phyloP scores from a whole-genome alignment of 1,140 invertebrate genomes.

The Gryllus bimaculatus region DNA sequence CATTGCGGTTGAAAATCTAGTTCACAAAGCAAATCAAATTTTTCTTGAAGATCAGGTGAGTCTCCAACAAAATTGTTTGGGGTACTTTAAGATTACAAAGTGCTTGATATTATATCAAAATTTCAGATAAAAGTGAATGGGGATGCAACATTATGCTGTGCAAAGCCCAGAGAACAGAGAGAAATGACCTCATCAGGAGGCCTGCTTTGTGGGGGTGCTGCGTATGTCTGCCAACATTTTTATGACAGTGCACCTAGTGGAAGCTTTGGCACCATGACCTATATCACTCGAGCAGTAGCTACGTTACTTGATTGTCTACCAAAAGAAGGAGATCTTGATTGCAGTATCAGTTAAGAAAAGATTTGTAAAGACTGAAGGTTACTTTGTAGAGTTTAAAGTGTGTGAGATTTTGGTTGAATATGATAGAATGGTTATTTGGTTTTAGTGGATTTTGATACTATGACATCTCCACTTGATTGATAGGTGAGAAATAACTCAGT shows the following conservation, averaged over 20 bases:
- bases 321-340: constrained; percentile 66
- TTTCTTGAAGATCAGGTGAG: constrained; percentile 91
- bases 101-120: constrained; percentile 15
- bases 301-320: constrained; percentile 64
- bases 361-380: no score
- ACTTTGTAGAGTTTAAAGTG: no score
- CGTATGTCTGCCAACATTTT: constrained; percentile 92
- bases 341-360: constrained; percentile 45
- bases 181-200: constrained; percentile 50
- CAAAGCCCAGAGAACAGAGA: constrained; percentile 54
- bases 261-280: constrained; percentile 94
- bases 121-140: constrained; percentile 70
- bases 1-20: constrained; percentile 87
- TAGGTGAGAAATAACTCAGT: no score
- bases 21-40: constrained; percentile 88
- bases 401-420: no score
- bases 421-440: no score
- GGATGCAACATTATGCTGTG: constrained; percentile 86
- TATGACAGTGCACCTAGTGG: constrained; percentile 97
- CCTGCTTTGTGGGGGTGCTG: constrained; percentile 79
- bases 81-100: no score
- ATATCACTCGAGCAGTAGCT: constrained; percentile 80
- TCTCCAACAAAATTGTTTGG: neutral
- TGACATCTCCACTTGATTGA: no score
- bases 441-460: no score